Conservation (phyloP, 2,888 invertebrate species). For the Drosophila putrida region DNA sequence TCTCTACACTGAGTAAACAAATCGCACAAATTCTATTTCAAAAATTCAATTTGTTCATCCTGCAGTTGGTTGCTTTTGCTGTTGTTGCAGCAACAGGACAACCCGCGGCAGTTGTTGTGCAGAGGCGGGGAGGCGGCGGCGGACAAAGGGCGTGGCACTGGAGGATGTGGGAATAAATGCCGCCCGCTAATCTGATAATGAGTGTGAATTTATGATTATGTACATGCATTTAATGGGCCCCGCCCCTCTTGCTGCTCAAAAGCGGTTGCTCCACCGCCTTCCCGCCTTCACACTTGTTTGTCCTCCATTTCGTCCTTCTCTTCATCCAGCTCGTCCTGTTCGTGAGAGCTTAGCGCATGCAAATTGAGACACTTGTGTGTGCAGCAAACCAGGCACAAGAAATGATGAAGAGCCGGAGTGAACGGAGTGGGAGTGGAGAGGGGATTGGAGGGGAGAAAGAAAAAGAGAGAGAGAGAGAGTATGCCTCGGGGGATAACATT, state of each 20-base stretch:
- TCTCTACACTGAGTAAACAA: conserved; percentile 19
- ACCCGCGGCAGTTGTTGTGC: background rate
- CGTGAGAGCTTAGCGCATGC: conserved; percentile 67
- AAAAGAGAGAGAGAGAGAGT: conserved; percentile 11
- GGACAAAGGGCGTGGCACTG: too few species aligned
- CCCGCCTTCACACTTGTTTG: background rate
- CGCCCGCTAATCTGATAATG: conserved; percentile 75
- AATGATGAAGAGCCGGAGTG: background rate
- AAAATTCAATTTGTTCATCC: conserved; percentile 64
- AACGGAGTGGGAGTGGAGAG: background rate
- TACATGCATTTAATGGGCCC: conserved; percentile 72
- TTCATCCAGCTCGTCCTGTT: background rate
- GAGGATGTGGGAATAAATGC: conserved; percentile 2
- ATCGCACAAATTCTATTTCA: conserved; percentile 56
- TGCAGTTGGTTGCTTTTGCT: conserved; percentile 28
- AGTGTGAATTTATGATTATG: conserved; percentile 78
- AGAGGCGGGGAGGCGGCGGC: background rate
- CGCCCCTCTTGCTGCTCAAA: conserved; percentile 10
- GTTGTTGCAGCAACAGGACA: conserved; percentile 5
- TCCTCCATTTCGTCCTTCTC: background rate
- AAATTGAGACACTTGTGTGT: conserved; percentile 76
- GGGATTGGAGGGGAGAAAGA: background rate
- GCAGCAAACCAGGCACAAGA: conserved; percentile 44
- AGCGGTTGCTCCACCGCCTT: background rate
- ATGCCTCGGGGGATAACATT: conserved; percentile 43